phyloP scores from a whole-genome alignment of 2,888 invertebrate genomes.

The Flexamia atlantica region DNA sequence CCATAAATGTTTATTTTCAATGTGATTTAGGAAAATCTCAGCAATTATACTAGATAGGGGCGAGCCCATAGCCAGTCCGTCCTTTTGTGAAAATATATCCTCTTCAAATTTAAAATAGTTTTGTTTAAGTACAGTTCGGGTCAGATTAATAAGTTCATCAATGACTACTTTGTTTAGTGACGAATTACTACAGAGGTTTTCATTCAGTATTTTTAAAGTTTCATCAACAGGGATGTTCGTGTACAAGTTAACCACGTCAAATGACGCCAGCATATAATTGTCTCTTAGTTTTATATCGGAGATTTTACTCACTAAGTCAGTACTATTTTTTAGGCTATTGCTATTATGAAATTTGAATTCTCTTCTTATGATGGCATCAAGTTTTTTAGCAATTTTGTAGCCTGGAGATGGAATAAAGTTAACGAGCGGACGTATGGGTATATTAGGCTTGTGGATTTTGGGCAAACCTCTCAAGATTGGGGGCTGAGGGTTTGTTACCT shows the following conservation, averaged over 20 bases:
- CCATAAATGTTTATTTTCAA: slow-evolving; percentile 5
- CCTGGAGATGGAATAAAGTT: slow-evolving; percentile 37
- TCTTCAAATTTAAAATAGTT: slow-evolving; percentile 28
- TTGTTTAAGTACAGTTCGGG: slow-evolving; percentile 25
- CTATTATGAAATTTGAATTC: background rate
- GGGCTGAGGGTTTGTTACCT: slow-evolving; percentile 8
- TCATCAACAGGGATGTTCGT: slow-evolving; percentile 30
- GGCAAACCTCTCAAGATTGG: background rate
- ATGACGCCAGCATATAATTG: slow-evolving; percentile 25
- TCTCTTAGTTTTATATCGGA: background rate
- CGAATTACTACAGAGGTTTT: background rate
- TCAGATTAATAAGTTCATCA: slow-evolving; percentile 6
- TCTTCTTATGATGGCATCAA: background rate
- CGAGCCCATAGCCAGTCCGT: slow-evolving; percentile 43
- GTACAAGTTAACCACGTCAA: slow-evolving; percentile 31
- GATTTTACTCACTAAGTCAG: background rate
- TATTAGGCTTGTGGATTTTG: background rate
- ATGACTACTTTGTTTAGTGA: background rate
- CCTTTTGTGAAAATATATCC: background rate
- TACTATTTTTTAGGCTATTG: background rate
- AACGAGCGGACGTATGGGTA: slow-evolving; percentile 12
- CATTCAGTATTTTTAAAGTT: slow-evolving; percentile 24
- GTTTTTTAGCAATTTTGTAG: slow-evolving; percentile 12
- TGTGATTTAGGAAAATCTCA: slow-evolving; percentile 26
- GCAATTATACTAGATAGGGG: slow-evolving; percentile 42